Conservation (phyloP, 2,888 invertebrate species). For the Sarcophaga rosellei region DNA sequence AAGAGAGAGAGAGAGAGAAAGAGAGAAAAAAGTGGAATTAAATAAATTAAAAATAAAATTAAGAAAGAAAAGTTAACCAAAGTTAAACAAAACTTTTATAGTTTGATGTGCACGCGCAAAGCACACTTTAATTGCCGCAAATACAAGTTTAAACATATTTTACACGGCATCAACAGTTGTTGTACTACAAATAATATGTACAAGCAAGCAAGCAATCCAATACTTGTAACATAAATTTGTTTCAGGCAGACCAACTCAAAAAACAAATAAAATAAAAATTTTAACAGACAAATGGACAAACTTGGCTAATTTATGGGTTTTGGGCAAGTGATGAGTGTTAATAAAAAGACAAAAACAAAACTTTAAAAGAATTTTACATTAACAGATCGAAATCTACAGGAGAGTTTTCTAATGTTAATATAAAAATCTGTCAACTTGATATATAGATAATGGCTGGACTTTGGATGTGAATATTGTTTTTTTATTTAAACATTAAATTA, state of each 20-base stretch:
- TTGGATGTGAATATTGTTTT: no score
- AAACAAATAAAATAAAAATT: background rate
- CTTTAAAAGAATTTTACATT: conserved; percentile 5
- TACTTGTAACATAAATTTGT: conserved; percentile 41
- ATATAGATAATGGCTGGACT: no score
- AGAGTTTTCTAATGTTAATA: background rate
- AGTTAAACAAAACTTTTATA: conserved; percentile 10
- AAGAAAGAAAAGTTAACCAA: conserved; percentile 14
- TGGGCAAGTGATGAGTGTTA: conserved; percentile 9
- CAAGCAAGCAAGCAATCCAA: background rate
- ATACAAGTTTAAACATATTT: conserved; percentile 46
- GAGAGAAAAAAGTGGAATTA: background rate
- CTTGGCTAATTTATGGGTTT: conserved; percentile 33
- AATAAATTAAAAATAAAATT: conserved; percentile 5
- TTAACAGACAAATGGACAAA: background rate
- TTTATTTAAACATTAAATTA: no score
- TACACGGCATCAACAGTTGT: conserved; percentile 30
- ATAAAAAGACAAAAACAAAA: background rate
- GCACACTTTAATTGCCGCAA: conserved; percentile 65
- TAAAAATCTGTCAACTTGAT: background rate
- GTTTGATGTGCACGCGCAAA: conserved; percentile 64
- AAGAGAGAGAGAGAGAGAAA: background rate
- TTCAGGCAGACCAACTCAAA: background rate
- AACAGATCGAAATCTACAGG: conserved; percentile 19
- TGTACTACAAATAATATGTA: conserved; percentile 37